Conservation (phyloP, 2,888 invertebrate genomes). For the Papilio protenor region DNA sequence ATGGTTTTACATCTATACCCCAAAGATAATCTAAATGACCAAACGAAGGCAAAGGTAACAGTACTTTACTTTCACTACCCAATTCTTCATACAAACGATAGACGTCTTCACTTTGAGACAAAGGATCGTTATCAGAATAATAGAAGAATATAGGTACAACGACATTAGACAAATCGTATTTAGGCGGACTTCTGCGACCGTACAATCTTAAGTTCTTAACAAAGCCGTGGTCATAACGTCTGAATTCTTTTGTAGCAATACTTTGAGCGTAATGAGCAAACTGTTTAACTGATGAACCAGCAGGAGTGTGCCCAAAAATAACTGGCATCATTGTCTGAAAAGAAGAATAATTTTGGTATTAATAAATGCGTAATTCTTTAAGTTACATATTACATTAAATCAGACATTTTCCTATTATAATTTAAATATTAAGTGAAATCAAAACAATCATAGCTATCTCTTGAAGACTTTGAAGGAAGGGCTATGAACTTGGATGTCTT, state of each 20-base stretch:
- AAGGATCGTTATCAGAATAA: constrained; percentile 86
- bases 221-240: constrained; percentile 84
- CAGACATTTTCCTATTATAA: not conserved
- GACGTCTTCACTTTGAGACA: constrained; percentile 84
- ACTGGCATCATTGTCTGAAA: constrained; percentile 86
- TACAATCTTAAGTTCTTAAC: constrained; percentile 80
- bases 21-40: constrained; percentile 89
- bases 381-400: not conserved
- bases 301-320: constrained; percentile 86
- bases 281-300: constrained; percentile 87
- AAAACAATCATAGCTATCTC: too few species aligned
- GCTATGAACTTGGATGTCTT: too few species aligned
- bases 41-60: constrained; percentile 83
- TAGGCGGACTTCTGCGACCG: constrained; percentile 79
- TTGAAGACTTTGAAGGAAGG: too few species aligned
- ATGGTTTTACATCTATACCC: constrained; percentile 84
- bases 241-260: constrained; percentile 75
- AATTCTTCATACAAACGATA: constrained; percentile 79
- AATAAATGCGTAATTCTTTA: not conserved
- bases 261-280: constrained; percentile 88
- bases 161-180: constrained; percentile 80
- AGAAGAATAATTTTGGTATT: not conserved
- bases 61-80: constrained; percentile 81
- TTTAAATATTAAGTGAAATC: too few species aligned
- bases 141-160: constrained; percentile 85